Evolutionary conservation across 2,797 vertebrate species (phyloP).

Genomic region (Rhincodon typus): DNA sequence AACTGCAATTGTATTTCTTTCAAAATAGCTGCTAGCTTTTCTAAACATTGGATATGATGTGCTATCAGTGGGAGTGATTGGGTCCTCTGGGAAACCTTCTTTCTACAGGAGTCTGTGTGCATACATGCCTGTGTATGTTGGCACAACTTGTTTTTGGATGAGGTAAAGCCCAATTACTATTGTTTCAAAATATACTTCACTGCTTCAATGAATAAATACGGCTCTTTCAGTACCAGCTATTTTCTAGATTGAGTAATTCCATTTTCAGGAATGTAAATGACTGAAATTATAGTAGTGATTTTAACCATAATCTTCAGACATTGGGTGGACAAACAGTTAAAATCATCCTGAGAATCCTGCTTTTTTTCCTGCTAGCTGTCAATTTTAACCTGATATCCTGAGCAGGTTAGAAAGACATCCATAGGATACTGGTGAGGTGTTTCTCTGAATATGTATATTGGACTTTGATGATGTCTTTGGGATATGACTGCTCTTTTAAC

Average conservation of each 20-base stretch:
- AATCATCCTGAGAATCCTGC: neutral
- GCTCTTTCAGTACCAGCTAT: neutral
- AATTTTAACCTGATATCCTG: neutral
- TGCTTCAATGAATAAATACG: neutral
- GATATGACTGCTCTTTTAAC: neutral
- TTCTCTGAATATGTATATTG: neutral
- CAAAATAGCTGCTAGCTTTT: constrained; percentile 18
- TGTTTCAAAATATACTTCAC: neutral
- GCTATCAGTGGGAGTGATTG: neutral
- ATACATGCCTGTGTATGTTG: neutral
- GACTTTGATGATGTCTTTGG: neutral
- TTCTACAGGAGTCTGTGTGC: neutral
- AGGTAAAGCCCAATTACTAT: neutral
- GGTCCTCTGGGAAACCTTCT: neutral
- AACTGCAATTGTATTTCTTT: neutral
- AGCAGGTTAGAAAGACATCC: neutral
- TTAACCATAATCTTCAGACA: neutral
- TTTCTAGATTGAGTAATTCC: neutral
- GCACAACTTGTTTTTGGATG: neutral
- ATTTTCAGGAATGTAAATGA: neutral
- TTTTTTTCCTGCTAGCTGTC: neutral
- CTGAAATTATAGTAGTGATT: neutral
- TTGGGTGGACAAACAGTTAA: neutral
- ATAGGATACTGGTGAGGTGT: neutral
- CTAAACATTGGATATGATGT: no score